Base-by-base conservation (phyloP, 2,113 vertebrate species). In the Oenanthe oenanthe region DNA sequence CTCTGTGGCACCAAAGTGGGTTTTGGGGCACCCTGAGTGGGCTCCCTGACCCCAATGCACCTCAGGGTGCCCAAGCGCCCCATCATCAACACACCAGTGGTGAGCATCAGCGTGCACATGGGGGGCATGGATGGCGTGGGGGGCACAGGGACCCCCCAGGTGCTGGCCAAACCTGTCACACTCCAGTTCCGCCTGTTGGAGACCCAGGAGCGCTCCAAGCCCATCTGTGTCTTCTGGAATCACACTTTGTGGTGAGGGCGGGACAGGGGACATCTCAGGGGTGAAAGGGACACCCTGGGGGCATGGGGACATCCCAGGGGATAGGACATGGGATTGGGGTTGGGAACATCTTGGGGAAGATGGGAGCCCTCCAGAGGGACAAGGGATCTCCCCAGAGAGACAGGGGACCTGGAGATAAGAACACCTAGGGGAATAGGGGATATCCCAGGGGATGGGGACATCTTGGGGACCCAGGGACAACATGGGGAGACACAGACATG, bases 161-260 rank as follows among this genome's bases (percentile, higher is more conserved):
- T 86, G 0, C 96, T 99, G 95, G 98, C 98, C 92, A 98, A 99
- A 92, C 99, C 99, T 3, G 97, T 99, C 97, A 99, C 98, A 0
- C 98, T 99, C 96, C 99, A 99, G 97, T 99, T 99, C 96, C 98
- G 98, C n/a, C 98, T 99, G 84, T 97, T 99, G 79, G 95, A 99
- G 97, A 99, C 98, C 0, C 98, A 99, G 98, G 99, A 99, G 95
- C 98, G 99, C 84, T 98, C 99, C 85, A 99, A 99, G 85, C 99
- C 99, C 96, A 99, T 99, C 97, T 99, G 99, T 7, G 99, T 99
- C 73, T 99, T 99, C 98, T 99, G 99, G 99, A 99, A 99, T 94
- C 99, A 99, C 89, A 98, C 98, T 3, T 98, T 99, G 63, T 97
- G 98, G 99, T 99, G 97, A 99, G 98, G n/a, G 2, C 7, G 2